These are phyloP conservation scores for Amphimallon solstitiale DNA, from an alignment of 2,888 invertebrate species.

Conservation along the genomic window DNA sequence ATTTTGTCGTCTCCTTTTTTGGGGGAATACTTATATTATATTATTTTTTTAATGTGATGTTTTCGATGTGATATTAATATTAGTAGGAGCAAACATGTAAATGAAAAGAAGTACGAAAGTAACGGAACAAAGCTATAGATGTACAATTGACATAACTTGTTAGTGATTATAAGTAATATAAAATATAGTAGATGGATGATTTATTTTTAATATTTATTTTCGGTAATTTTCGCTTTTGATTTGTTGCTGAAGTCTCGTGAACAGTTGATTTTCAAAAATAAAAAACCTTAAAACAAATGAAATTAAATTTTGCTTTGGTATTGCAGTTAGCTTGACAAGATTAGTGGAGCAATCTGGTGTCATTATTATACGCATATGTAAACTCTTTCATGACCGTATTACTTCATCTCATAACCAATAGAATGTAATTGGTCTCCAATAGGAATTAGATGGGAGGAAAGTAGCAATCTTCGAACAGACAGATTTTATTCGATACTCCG, in stretches of 20 bases:
- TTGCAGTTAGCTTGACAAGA: too few relatives aligned
- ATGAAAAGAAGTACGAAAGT: not conserved
- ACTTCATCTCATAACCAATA: too few relatives aligned
- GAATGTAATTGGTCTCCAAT: too few relatives aligned
- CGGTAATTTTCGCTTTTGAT: conserved; percentile 21
- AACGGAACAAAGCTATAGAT: conserved; percentile 20
- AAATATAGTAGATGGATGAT: conserved; percentile 12
- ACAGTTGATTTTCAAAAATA: too few relatives aligned
- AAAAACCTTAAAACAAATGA: too few relatives aligned
- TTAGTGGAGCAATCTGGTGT: too few relatives aligned
- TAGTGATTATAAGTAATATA: not conserved
- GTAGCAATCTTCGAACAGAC: too few relatives aligned
- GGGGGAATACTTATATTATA: conserved; percentile 33
- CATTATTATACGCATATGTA: too few relatives aligned
- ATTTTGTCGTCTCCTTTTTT: conserved; percentile 39
- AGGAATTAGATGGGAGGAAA: too few relatives aligned
- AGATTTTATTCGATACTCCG: too few relatives aligned
- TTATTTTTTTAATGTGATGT: conserved; percentile 48
- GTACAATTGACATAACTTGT: conserved; percentile 12
- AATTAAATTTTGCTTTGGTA: too few relatives aligned
- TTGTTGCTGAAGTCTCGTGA: conserved; percentile 7
- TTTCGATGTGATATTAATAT: conserved; percentile 53
- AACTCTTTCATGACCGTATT: too few relatives aligned
- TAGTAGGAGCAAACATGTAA: conserved; percentile 30
- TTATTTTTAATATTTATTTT: conserved; percentile 19